Percentiles rank a stretch among this genome's conserved stretches.
These are phyloP conservation scores for Aramus guarauna DNA, from an alignment of 2,113 vertebrate genomes.

Conservation along the genomic window DNA sequence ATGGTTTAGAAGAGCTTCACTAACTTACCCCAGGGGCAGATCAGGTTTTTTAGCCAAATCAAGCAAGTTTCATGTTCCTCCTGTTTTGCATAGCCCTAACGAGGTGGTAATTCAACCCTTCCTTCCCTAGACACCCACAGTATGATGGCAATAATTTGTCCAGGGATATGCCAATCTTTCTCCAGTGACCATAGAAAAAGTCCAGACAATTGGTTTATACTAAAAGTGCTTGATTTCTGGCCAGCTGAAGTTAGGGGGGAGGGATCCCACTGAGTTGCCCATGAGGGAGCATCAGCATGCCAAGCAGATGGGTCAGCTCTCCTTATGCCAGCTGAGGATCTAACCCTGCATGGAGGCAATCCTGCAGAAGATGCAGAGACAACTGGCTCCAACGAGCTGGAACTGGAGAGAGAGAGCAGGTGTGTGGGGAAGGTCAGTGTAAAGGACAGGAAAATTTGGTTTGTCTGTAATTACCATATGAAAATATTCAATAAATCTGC, in stretches of 20 bases:
- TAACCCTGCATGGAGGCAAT: neutral
- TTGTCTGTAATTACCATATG: neutral
- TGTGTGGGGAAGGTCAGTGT: neutral
- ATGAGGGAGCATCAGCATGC: neutral
- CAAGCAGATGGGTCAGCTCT: neutral
- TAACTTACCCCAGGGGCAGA: conserved; percentile 13
- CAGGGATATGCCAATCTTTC: neutral
- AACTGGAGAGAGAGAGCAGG: neutral
- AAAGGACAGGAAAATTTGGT: neutral
- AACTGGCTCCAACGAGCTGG: neutral
- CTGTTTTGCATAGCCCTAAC: neutral
- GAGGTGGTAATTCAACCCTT: neutral
- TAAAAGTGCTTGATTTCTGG: neutral
- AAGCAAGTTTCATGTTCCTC: neutral
- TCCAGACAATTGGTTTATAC: neutral
- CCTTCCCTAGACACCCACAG: neutral
- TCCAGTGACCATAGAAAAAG: neutral
- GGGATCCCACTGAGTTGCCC: neutral
- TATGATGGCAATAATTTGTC: neutral
- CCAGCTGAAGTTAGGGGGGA: neutral
- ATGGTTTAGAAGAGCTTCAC: conserved; percentile 32
- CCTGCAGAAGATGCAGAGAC: neutral
- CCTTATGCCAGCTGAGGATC: neutral
- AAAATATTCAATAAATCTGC: neutral
- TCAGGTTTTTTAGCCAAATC: neutral